These are phyloP conservation scores for Scrobipalpa atriplicella DNA, from an alignment of 2,888 invertebrate genomes.

Conservation along the genomic window DNA sequence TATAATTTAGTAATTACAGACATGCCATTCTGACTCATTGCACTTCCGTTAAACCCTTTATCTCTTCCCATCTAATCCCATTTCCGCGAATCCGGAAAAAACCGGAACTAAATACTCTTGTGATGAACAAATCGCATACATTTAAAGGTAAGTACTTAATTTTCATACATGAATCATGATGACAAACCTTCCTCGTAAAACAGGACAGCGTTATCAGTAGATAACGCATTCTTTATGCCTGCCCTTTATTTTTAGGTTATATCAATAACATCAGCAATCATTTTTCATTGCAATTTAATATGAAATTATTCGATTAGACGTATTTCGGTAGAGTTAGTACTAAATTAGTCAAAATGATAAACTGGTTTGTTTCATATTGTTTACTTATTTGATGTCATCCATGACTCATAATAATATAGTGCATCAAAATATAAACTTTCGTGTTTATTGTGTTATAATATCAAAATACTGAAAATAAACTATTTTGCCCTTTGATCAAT, in stretches of 20 bases:
- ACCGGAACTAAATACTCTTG: conserved; percentile 36
- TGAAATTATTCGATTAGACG: not conserved
- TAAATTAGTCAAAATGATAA: not conserved
- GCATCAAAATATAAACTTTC: not conserved
- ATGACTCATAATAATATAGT: not conserved
- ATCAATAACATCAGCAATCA: conserved; percentile 37
- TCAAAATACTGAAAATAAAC: not conserved
- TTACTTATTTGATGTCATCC: not conserved
- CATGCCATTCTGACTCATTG: too few species aligned
- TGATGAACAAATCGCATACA: conserved; percentile 24
- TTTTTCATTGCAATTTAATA: conserved; percentile 16
- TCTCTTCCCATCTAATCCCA: conserved; percentile 22
- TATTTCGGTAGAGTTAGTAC: not conserved
- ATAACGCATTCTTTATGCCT: conserved; percentile 59
- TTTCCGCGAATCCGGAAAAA: conserved; percentile 35
- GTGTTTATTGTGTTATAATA: too few species aligned
- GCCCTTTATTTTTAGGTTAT: conserved; percentile 55
- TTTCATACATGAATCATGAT: conserved; percentile 58
- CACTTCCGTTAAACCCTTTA: not conserved
- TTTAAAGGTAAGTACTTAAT: too few species aligned
- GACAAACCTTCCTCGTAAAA: conserved; percentile 66
- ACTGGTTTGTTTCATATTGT: not conserved
- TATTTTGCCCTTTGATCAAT: not conserved
- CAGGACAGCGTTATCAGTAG: conserved; percentile 69
- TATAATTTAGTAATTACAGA: too few species aligned